Percentiles rank a stretch among this genome's conserved stretches.
Evolutionary conservation across 2,113 vertebrate genomes (phyloP).

Genomic region (Baryphthengus martii): DNA sequence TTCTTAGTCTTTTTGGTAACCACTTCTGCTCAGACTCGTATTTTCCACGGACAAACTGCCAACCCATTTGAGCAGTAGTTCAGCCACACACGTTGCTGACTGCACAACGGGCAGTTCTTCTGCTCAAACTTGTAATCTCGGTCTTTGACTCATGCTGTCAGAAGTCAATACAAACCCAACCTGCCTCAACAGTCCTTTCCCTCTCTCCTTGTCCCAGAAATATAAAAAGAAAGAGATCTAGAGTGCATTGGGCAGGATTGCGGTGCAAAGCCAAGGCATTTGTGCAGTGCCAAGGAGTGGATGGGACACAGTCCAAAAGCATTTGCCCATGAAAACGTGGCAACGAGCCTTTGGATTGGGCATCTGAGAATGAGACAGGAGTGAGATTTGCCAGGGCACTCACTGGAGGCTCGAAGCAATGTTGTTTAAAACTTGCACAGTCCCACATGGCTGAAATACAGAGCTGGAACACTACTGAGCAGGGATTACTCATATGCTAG

Average conservation of each 20-base stretch:
- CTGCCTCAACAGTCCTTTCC: not conserved
- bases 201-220: not conserved
- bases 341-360: not conserved
- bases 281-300: not conserved
- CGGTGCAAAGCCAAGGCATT: not conserved
- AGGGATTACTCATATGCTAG: not conserved
- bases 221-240: not conserved
- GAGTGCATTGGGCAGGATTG: not conserved
- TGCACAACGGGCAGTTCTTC: not conserved
- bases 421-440: not conserved
- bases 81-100: not conserved
- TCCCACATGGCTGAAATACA: not conserved
- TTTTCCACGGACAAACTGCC: not conserved
- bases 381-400: not conserved
- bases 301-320: fast-evolving
- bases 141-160: not conserved
- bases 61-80: not conserved
- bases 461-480: not conserved
- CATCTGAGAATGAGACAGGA: not conserved
- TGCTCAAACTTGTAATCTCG: not conserved
- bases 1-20: not conserved
- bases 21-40: not conserved
- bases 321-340: not conserved
- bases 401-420: not conserved
- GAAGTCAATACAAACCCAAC: not conserved